Percentiles rank a stretch among this genome's conserved stretches.
Evolutionary conservation across 2,113 vertebrate species (phyloP).

Genomic region (Ammospiza caudacuta): DNA sequence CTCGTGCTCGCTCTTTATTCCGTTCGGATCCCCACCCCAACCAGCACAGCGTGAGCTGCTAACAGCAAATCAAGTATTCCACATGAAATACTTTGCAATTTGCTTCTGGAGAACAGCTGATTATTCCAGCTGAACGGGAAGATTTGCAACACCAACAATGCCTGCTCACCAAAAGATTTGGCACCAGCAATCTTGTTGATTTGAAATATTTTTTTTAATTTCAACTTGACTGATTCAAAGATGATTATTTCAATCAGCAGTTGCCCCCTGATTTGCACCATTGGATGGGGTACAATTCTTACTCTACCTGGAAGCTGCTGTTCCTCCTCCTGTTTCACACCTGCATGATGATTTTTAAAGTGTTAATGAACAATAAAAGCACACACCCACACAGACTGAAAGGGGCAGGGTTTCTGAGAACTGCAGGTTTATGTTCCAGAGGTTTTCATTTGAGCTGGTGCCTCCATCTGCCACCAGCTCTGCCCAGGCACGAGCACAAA

Average conservation of each 20-base stretch:
- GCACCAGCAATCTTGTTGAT: neutral
- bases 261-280: constrained; percentile 37
- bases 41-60: constrained; percentile 11
- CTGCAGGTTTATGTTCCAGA: neutral
- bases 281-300: neutral
- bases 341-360: constrained; percentile 87
- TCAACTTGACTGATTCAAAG: neutral
- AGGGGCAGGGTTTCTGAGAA: neutral
- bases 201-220: constrained; percentile 10
- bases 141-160: neutral
- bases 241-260: constrained; percentile 1
- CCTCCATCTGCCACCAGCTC: neutral
- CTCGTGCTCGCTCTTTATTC: constrained; percentile 7
- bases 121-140: neutral
- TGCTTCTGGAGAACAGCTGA: constrained; percentile 1
- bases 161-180: neutral
- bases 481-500: neutral
- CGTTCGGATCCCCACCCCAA: neutral
- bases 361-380: constrained; percentile 78
- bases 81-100: neutral
- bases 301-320: constrained; percentile 93
- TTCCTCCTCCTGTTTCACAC: constrained; percentile 89
- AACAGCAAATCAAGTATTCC: neutral
- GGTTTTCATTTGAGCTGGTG: neutral
- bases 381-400: neutral